Evolutionary conservation across 2,113 vertebrate species (phyloP).

Genomic region (Variabilichromis moorii): DNA sequence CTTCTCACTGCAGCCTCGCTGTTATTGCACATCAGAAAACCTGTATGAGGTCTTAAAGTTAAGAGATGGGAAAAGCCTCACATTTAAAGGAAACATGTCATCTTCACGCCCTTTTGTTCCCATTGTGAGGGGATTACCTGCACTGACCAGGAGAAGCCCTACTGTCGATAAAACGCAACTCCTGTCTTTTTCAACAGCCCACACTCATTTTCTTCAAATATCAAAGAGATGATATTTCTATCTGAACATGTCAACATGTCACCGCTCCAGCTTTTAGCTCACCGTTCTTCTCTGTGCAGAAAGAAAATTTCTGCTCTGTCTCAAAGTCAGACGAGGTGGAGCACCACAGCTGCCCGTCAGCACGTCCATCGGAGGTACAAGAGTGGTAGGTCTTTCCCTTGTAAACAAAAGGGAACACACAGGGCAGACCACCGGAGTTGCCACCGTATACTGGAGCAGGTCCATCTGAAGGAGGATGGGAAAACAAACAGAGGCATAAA

Average conservation of each 20-base stretch:
- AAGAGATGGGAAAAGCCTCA: background rate
- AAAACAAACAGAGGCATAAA: background rate
- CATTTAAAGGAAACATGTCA: background rate
- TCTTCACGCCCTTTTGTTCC: background rate
- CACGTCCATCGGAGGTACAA: constrained; percentile 83
- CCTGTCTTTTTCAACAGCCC: background rate
- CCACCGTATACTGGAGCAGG: constrained; percentile 84
- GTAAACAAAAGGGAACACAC: constrained; percentile 86
- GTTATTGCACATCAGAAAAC: background rate
- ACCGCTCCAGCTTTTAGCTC: constrained; percentile 24
- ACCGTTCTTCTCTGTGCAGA: constrained; percentile 89
- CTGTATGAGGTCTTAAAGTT: background rate
- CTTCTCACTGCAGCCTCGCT: background rate
- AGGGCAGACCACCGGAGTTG: constrained; percentile 86
- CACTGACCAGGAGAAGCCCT: background rate
- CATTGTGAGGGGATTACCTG: background rate
- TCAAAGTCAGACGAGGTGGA: constrained; percentile 90
- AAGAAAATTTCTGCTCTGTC: constrained; percentile 83
- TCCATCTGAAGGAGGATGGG: constrained; percentile 55
- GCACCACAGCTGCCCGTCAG: constrained; percentile 91
- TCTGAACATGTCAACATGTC: background rate
- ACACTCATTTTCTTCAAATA: background rate
- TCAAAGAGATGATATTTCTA: background rate
- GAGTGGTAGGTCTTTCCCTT: constrained; percentile 86
- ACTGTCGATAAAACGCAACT: background rate